A percentile compares a stretch with the other conserved stretches of the same genome.
These are phyloP conservation scores for Calypte anna DNA, from an alignment of 2,113 vertebrate species.

Conservation along the genomic window DNA sequence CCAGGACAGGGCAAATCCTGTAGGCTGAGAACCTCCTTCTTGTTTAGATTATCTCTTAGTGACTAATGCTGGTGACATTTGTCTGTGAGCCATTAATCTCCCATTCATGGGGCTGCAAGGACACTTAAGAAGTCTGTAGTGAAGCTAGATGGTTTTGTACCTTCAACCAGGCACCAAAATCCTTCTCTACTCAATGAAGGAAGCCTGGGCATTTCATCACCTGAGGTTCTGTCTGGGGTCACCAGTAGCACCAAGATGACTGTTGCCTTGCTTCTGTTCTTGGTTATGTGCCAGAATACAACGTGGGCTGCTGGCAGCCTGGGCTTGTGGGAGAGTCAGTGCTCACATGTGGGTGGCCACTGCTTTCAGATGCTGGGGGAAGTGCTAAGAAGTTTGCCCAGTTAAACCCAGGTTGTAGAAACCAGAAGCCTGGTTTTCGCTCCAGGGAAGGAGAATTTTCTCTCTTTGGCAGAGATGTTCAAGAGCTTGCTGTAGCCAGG, in stretches of 20 bases:
- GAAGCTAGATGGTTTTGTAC: not conserved
- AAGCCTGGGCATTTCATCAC: accelerated
- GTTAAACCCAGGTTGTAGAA: not conserved
- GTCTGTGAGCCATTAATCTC: not conserved
- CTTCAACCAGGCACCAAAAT: not conserved
- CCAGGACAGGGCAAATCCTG: not conserved
- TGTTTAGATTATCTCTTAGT: not conserved
- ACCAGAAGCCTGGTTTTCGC: not conserved
- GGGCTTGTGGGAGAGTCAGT: not conserved
- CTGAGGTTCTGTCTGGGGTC: not conserved
- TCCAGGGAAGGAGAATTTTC: not conserved
- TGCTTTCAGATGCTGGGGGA: not conserved
- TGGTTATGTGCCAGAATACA: not conserved
- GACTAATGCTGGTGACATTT: not conserved
- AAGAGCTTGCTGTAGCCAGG: not conserved
- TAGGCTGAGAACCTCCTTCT: not conserved
- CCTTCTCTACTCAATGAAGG: not conserved
- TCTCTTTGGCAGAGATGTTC: accelerated
- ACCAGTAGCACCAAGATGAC: not conserved
- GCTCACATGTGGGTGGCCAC: not conserved
- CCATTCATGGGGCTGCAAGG: not conserved
- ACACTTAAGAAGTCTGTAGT: not conserved
- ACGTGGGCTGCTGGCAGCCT: not conserved
- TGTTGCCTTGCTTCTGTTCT: not conserved
- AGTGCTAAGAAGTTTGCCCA: not conserved